Conservation (phyloP, 2,113 vertebrate species). For the Nicator chloris region DNA sequence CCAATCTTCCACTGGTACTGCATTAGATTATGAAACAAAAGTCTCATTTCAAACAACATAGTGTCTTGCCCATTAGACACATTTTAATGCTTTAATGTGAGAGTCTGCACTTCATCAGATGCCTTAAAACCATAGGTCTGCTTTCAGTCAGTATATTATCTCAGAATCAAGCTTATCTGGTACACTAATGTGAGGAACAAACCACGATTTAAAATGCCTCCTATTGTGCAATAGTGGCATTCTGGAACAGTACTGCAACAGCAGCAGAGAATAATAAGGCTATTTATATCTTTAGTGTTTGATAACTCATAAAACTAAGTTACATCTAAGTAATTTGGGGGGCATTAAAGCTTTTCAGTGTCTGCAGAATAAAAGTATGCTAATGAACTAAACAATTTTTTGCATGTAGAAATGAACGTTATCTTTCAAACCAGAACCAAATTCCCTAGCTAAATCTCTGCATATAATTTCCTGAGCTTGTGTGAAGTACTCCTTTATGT, state of each 20-base stretch:
- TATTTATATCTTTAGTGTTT: slow-evolving; percentile 50
- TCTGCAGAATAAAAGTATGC: slow-evolving; percentile 66
- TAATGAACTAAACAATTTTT: slow-evolving; percentile 65
- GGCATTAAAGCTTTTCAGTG: slow-evolving; percentile 58
- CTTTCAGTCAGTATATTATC: background rate
- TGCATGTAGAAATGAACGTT: slow-evolving; percentile 61
- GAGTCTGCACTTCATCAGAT: background rate
- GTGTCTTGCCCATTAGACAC: slow-evolving; percentile 10
- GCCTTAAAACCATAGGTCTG: background rate
- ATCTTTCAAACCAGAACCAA: slow-evolving; percentile 75
- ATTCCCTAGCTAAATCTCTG: slow-evolving; percentile 64
- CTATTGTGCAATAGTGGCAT: slow-evolving; percentile 10
- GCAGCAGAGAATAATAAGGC: slow-evolving; percentile 41
- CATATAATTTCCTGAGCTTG: slow-evolving; percentile 64
- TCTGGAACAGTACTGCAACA: background rate
- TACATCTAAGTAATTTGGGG: slow-evolving; percentile 46
- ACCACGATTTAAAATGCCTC: background rate
- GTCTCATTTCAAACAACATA: background rate
- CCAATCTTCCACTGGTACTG: background rate
- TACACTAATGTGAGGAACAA: background rate
- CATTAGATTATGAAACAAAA: background rate
- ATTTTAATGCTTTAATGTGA: slow-evolving; percentile 45
- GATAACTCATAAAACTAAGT: slow-evolving; percentile 65
- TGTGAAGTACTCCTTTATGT: slow-evolving; percentile 45
- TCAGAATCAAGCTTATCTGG: slow-evolving; percentile 26